Evolutionary conservation across 2,113 vertebrate species (phyloP), one percentile per base, ranked within the genome.

Genomic region (Anseranas semipalmata): DNA sequence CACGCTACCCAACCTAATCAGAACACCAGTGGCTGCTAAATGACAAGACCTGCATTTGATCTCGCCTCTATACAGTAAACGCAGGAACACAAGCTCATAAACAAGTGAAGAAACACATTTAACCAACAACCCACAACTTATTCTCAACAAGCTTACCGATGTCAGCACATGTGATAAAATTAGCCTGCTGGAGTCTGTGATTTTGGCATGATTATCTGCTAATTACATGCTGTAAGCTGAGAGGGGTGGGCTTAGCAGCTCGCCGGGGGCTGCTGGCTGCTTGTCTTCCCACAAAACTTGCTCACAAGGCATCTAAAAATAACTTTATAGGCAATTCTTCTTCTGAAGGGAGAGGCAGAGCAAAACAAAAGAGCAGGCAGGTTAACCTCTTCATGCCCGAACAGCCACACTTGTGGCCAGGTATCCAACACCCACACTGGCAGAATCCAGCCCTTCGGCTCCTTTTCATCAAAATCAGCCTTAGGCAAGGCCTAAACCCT

Each of bases 191-290:
- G 92, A 92, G 87, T 76, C 87, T 85, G 86, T 0, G 66, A 93
- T 92, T 95, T 91, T 91, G 94, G 87, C 81, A 11, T 71, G 87
- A 91, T 96, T 87, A 94, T 73, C 95, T 85, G 92, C 89, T 98
- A 98, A 98, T 98, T 98, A 97, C 88, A 89, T 89, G 94, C 97
- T 98, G 98, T 95, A 98, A 99, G 85, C 96, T 94, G 98, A 98
- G 98, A 98, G 97, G 93, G 96, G 96, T 83, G 96, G 96, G 98
- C 97, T 98, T 28, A 96, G 95, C 86, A 79, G 96, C 95, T 98
- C 60, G 95, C 98, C 95, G 79, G 98, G 96, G 98, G 96, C 98
- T 98, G 97, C 98, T 97, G 96, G 92, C 94, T 96, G 90, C 89
- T 84, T 92, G 83, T 90, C 87, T 92, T 87, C 89, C 75, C 78